These are phyloP conservation scores for Papilio helenus DNA, from an alignment of 1,140 invertebrate genomes.

Conservation along the genomic window DNA sequence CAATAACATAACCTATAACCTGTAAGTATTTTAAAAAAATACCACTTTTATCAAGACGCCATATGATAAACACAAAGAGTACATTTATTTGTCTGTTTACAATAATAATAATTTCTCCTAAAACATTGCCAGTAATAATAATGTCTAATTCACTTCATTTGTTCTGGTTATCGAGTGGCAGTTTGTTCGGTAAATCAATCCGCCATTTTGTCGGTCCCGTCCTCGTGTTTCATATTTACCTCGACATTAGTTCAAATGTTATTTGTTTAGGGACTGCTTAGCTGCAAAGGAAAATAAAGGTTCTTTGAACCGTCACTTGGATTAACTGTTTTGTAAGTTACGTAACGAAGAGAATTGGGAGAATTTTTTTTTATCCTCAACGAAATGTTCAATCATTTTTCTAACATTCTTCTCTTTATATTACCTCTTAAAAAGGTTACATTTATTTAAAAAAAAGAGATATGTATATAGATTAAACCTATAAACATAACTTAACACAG, in stretches of 20 bases:
- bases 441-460: no score
- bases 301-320: neutral
- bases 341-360: neutral
- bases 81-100: neutral
- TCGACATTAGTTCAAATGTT: constrained; percentile 22
- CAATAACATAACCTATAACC: no score
- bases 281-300: constrained; percentile 17
- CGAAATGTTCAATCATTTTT: no score
- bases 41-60: no score
- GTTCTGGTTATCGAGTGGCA: neutral
- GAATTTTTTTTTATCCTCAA: neutral
- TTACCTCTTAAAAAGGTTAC: no score
- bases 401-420: no score
- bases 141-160: neutral
- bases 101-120: neutral
- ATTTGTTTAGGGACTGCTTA: constrained; percentile 18
- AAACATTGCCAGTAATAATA: constrained; percentile 4
- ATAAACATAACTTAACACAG: neutral
- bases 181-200: constrained; percentile 16
- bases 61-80: neutral
- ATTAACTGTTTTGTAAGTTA: constrained; percentile 4
- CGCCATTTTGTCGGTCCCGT: constrained; percentile 2
- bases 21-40: no score
- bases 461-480: no score
- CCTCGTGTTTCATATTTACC: constrained; percentile 20